These are phyloP conservation scores for Macrophya alboannulata DNA, from an alignment of 2,888 invertebrate genomes.

Conservation along the genomic window DNA sequence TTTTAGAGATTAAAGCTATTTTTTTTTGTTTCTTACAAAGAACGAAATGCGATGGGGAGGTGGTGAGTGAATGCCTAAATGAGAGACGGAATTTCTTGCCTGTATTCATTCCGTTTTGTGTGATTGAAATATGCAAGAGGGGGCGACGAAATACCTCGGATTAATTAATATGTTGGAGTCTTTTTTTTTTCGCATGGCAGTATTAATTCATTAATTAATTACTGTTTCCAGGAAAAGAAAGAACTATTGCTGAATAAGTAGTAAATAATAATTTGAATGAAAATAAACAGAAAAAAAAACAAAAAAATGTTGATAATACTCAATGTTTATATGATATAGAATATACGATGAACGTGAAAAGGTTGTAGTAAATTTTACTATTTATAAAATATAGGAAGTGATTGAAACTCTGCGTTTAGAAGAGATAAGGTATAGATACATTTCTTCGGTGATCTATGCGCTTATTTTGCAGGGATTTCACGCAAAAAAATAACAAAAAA, in stretches of 20 bases:
- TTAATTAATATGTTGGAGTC: neutral
- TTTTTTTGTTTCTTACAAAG: neutral
- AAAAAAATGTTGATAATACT: constrained; percentile 40
- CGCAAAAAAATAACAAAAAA: neutral
- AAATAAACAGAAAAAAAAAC: neutral
- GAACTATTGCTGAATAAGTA: neutral
- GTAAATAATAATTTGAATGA: constrained; percentile 6
- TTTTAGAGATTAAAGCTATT: neutral
- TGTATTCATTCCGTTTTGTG: neutral
- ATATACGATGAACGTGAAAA: constrained; percentile 1
- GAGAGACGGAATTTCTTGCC: neutral
- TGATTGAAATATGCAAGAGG: constrained; percentile 11
- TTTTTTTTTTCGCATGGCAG: neutral
- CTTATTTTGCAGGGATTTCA: constrained; percentile 37
- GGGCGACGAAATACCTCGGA: constrained; percentile 24
- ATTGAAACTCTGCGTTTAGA: neutral
- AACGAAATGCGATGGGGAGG: neutral
- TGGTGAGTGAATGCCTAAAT: neutral
- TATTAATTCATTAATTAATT: neutral
- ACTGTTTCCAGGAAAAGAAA: neutral
- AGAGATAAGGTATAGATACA: neutral
- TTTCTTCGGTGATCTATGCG: constrained; percentile 17
- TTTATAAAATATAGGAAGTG: constrained; percentile 21
- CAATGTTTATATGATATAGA: constrained; percentile 2
- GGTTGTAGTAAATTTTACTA: constrained; percentile 30